phyloP scores from a whole-genome alignment of 1,140 invertebrate species.

The Melipona quadrifasciata region DNA sequence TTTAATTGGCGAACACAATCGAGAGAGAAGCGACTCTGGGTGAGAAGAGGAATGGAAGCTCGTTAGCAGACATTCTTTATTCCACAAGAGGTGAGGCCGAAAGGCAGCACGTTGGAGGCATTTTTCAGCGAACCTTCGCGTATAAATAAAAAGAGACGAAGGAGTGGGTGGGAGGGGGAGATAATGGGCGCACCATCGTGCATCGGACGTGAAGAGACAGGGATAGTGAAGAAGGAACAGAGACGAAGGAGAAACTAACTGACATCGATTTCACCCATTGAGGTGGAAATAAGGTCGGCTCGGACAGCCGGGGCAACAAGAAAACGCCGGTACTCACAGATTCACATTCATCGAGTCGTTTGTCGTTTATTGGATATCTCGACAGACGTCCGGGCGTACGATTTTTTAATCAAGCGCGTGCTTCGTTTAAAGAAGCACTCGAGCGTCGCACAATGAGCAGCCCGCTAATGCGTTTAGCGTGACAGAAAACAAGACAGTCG shows the following conservation, averaged over 20 bases:
- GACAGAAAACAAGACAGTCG: constrained; percentile 1
- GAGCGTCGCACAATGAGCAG: constrained; percentile 10
- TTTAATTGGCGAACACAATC: too few relatives aligned
- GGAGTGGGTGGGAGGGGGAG: background rate
- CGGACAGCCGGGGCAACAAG: constrained; percentile 21
- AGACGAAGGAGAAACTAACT: background rate
- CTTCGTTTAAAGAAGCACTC: background rate
- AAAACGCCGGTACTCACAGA: constrained; percentile 36
- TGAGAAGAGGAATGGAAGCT: background rate
- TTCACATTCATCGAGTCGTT: constrained; percentile 34
- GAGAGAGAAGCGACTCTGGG: too few relatives aligned
- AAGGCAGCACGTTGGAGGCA: constrained; percentile 7
- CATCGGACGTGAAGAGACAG: background rate
- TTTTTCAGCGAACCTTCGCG: constrained; percentile 19
- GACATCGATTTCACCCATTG: constrained; percentile 34
- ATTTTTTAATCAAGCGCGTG: constrained; percentile 32
- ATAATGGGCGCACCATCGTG: constrained; percentile 31
- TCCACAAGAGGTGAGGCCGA: background rate
- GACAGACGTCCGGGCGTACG: background rate
- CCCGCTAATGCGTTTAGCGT: constrained; percentile 21
- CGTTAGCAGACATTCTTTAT: background rate
- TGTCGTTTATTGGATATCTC: constrained; percentile 34
- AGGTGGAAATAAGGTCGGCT: constrained; percentile 42
- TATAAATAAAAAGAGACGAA: background rate
- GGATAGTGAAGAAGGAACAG: background rate